Evolutionary conservation across 1,140 invertebrate genomes (phyloP).

Genomic region (Pseudachorutes palmiensis): DNA sequence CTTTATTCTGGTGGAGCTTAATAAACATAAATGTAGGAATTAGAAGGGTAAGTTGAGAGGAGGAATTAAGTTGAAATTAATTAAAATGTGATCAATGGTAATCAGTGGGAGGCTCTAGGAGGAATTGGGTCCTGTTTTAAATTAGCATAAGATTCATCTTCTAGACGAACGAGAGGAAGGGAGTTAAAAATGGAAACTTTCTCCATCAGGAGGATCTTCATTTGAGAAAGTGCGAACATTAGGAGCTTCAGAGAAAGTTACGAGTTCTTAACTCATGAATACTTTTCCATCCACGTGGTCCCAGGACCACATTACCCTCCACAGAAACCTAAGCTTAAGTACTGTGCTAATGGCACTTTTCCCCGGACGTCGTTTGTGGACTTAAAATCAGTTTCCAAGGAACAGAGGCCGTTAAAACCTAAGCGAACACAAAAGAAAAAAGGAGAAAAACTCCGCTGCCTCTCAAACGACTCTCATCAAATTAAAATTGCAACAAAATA

Average conservation of each 20-base stretch:
- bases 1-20: conserved; percentile 70
- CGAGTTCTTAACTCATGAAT: conserved; percentile 9
- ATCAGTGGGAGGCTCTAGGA: neutral
- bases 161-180: neutral
- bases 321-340: neutral
- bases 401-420: neutral
- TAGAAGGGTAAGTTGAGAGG: neutral
- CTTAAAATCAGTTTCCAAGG: conserved; percentile 1
- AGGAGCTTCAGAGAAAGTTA: neutral
- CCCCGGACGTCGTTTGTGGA: neutral
- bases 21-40: conserved; percentile 13
- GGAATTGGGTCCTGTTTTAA: conserved; percentile 9
- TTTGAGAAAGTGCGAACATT: conserved; percentile 10
- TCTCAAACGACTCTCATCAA: neutral
- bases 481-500: conserved; percentile 4
- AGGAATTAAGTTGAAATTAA: neutral
- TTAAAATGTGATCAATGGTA: conserved; percentile 14
- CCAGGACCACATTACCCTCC: neutral
- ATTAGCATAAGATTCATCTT: conserved; percentile 9
- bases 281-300: neutral
- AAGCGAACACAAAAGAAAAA: too few relatives aligned
- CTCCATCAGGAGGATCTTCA: neutral
- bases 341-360: neutral
- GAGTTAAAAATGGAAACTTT: conserved; percentile 1
- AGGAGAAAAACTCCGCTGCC: too few relatives aligned